Evolutionary conservation across 2,888 invertebrate species (phyloP), one percentile per base, ranked within the genome.

Genomic region (Pinctada fucata): DNA sequence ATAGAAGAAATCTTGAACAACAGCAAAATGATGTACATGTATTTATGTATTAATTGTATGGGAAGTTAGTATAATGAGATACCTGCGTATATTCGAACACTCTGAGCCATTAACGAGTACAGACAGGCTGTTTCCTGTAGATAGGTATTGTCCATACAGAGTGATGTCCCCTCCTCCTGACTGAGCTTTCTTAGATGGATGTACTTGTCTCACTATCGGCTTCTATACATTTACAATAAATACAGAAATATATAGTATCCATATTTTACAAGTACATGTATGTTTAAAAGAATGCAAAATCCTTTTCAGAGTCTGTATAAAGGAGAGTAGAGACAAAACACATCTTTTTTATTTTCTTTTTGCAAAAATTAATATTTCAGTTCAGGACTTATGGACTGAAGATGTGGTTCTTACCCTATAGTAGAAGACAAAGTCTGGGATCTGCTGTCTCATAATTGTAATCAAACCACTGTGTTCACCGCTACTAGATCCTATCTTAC

Each of bases 121-220:
- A n/a, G 85, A 84, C 49, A 88, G 83, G 13, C 78, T 79, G 16
- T 97, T 97, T 16, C 99, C 99, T 88, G 98, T 97, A 91, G 99
- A 97, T 71, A 99, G 94, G 93, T 97, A 96, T 90, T 96, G 95
- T 5, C 99, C 99, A 82, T 96, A 96, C 86, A 99, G 96, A 5
- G 97, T 97, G 82, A 99, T 93, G 88, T 96, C 95, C 0, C 99
- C 99, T 2, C 99, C 99, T n/a, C 99, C 99, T 79, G 98, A 97
- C 88, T 96, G 95, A 0, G 99, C 99, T 0, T 99, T 99, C 84
- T 96, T 94, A 8, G 95, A 93, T 63, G 93, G 93, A 65, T 87
- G 85, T 50, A 93, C 88, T 45, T 88, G 88, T 31, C 85, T 76
- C n/a, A 90, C 79, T 88, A 95, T 95, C 75, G 98, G 96, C 91